phyloP scores from a whole-genome alignment of 2,113 vertebrate genomes.

The Xenus cinereus region DNA sequence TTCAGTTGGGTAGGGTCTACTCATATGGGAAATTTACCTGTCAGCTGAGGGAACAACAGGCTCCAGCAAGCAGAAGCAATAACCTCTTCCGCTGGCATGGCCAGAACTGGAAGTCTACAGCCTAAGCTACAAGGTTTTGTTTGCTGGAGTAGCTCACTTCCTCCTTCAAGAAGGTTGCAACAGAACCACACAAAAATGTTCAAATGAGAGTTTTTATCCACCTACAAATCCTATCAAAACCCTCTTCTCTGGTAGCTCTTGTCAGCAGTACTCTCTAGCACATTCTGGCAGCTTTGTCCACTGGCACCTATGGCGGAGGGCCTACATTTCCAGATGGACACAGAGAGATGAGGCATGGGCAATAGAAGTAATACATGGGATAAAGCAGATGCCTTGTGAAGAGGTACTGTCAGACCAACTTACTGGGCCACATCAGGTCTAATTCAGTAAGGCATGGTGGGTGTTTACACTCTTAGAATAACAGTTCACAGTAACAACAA shows the following conservation, averaged over 20 bases:
- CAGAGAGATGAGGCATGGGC: neutral
- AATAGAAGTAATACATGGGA: neutral
- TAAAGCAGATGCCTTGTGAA: neutral
- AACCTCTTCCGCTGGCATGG: neutral
- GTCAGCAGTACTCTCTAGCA: neutral
- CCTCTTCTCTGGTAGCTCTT: neutral
- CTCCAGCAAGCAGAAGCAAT: neutral
- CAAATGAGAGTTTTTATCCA: neutral
- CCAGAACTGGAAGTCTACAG: neutral
- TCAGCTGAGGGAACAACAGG: neutral
- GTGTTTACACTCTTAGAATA: neutral
- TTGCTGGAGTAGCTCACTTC: neutral
- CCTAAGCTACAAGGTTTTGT: neutral
- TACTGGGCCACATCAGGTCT: rapidly evolving
- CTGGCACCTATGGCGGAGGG: rapidly evolving
- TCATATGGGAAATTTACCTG: neutral
- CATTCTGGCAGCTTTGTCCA: neutral
- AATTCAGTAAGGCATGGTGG: neutral
- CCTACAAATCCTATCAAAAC: neutral
- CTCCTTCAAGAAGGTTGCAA: neutral
- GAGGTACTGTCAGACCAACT: neutral
- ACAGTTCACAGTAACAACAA: neutral
- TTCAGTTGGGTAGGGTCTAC: neutral
- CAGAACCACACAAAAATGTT: neutral
- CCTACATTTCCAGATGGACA: neutral